phyloP scores from a whole-genome alignment of 2,888 invertebrate species.

The Embidobia sp. region DNA sequence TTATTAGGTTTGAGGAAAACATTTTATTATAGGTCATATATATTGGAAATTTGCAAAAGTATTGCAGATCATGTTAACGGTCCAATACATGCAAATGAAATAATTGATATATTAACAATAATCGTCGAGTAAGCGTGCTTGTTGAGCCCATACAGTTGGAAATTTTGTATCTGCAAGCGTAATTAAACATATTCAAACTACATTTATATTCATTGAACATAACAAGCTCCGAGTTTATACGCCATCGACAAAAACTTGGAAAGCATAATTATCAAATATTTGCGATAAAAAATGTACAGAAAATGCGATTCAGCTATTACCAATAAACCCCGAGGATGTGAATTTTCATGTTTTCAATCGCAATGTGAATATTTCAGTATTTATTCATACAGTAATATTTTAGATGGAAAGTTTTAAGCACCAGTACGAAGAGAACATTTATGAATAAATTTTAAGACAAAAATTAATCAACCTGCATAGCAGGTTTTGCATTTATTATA shows the following conservation, averaged over 20 bases:
- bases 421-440: slow-evolving; percentile 13
- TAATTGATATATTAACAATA: slow-evolving; percentile 64
- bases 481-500: not conserved
- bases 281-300: slow-evolving; percentile 56
- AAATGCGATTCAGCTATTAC: slow-evolving; percentile 63
- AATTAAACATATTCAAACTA: slow-evolving; percentile 63
- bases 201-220: slow-evolving; percentile 64
- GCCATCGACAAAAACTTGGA: slow-evolving; percentile 55
- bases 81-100: slow-evolving; percentile 56
- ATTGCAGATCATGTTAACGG: slow-evolving; percentile 42
- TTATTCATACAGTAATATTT: slow-evolving; percentile 49
- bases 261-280: slow-evolving; percentile 64
- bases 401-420: slow-evolving; percentile 38
- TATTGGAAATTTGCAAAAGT: not conserved
- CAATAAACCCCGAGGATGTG: slow-evolving; percentile 60
- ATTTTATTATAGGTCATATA: too few relatives aligned
- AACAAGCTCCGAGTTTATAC: slow-evolving; percentile 47
- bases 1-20: too few relatives aligned
- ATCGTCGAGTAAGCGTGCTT: slow-evolving; percentile 58
- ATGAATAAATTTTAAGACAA: slow-evolving; percentile 33
- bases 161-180: slow-evolving; percentile 62
- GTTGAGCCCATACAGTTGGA: slow-evolving; percentile 54
- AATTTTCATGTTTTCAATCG: slow-evolving; percentile 63
- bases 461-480: slow-evolving; percentile 14
- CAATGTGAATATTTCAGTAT: slow-evolving; percentile 50